Percentiles rank a stretch among this genome's conserved stretches.
phyloP scores from a whole-genome alignment of 2,888 invertebrate species.

The Luffia ferchaultella region DNA sequence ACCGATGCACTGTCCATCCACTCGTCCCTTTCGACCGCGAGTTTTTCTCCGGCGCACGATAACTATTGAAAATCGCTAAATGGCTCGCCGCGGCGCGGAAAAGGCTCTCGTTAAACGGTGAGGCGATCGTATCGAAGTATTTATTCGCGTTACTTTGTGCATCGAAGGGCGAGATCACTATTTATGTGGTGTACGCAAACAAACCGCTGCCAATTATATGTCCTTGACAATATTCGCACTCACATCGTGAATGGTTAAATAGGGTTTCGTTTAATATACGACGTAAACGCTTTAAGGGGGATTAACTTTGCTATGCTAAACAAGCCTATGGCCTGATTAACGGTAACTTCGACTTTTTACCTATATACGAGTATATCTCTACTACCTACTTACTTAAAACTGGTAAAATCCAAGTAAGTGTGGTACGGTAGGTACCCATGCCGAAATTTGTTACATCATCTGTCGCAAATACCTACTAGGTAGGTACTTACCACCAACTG shows the following conservation, averaged over 20 bases:
- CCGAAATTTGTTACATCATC: no score
- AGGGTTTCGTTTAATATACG: slow-evolving; percentile 27
- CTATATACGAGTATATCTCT: not conserved
- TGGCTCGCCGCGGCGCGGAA: slow-evolving; percentile 62
- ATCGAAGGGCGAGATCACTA: slow-evolving; percentile 43
- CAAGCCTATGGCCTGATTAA: slow-evolving; percentile 21
- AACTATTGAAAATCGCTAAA: slow-evolving; percentile 68
- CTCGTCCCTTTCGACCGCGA: slow-evolving; percentile 44
- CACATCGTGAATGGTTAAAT: slow-evolving; percentile 35
- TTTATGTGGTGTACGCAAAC: slow-evolving; percentile 40
- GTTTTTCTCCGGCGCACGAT: slow-evolving; percentile 59
- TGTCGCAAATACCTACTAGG: no score
- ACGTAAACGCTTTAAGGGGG: slow-evolving; percentile 24
- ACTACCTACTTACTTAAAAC: not conserved
- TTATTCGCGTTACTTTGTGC: slow-evolving; percentile 50
- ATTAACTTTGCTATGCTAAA: slow-evolving; percentile 19
- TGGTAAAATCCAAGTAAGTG: not conserved
- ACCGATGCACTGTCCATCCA: slow-evolving; percentile 29
- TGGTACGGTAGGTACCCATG: no score
- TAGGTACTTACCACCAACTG: no score
- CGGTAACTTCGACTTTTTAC: slow-evolving; percentile 8
- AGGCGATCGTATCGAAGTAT: slow-evolving; percentile 58
- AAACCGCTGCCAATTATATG: slow-evolving; percentile 26
- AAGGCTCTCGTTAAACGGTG: slow-evolving; percentile 63
- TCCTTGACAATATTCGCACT: slow-evolving; percentile 30